Conservation (phyloP, 2,113 vertebrate species). For the Halcyon senegalensis region DNA sequence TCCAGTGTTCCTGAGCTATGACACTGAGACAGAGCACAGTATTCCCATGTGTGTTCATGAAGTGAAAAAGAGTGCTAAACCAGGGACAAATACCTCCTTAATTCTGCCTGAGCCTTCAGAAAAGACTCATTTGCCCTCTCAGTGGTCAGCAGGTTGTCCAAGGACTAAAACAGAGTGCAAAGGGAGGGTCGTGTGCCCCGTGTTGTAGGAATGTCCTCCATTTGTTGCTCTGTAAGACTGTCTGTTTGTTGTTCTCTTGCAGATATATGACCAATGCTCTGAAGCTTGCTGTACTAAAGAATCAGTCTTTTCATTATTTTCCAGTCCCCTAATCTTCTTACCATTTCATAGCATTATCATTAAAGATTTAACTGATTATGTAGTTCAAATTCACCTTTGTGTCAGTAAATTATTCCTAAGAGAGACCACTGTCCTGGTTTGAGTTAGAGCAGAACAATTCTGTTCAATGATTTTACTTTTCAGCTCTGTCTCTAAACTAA, state of each 20-base stretch:
- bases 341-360: background rate
- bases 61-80: background rate
- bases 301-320: background rate
- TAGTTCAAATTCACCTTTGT: background rate
- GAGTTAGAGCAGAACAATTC: too few relatives aligned
- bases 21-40: background rate
- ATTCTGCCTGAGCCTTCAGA: background rate
- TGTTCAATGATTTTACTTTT: too few relatives aligned
- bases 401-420: background rate
- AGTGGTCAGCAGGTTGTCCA: background rate
- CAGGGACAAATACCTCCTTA: background rate
- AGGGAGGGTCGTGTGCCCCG: background rate
- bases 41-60: background rate
- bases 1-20: background rate
- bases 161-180: background rate
- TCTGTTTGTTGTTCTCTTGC: background rate
- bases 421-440: background rate
- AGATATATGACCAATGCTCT: background rate
- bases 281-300: background rate
- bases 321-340: background rate
- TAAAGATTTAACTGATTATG: background rate
- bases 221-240: background rate
- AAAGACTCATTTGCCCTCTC: background rate
- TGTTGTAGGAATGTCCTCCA: background rate
- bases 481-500: too few relatives aligned